Conservation (phyloP, 2,113 vertebrate genomes). For the Scomber colias region DNA sequence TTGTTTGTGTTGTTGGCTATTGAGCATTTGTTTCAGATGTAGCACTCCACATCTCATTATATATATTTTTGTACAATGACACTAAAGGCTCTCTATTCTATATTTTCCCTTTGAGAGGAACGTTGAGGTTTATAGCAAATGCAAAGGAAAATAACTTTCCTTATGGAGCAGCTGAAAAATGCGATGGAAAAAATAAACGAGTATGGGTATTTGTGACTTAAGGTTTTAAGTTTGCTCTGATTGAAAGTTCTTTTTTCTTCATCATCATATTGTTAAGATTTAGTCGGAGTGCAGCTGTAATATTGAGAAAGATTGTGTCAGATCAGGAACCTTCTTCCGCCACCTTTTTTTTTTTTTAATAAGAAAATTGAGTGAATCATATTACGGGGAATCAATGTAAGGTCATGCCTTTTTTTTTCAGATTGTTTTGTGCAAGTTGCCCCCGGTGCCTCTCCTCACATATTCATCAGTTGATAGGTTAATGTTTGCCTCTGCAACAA, state of each 20-base stretch:
- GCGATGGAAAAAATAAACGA: neutral
- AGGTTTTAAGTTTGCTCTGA: too few species aligned
- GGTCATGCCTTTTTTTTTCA: constrained; percentile 2
- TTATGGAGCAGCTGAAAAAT: too few species aligned
- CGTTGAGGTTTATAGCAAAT: neutral
- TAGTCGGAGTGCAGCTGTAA: constrained; percentile 11
- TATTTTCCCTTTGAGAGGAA: neutral
- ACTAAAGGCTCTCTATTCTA: too few species aligned
- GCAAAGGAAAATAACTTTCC: neutral
- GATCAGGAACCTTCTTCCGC: neutral
- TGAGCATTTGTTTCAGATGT: too few species aligned
- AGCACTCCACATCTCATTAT: too few species aligned
- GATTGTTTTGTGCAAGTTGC: constrained; percentile 19
- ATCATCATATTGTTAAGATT: constrained; percentile 24
- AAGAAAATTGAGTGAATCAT: constrained; percentile 27
- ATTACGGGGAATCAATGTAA: constrained; percentile 1
- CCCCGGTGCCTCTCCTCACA: neutral
- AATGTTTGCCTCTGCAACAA: constrained; percentile 55
- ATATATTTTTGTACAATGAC: too few species aligned
- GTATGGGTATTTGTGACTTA: too few species aligned
- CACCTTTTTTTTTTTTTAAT: neutral
- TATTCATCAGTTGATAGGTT: constrained; percentile 28
- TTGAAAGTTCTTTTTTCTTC: too few species aligned
- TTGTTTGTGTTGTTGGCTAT: too few species aligned
- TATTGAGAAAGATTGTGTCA: constrained; percentile 19